A percentile compares a stretch with the other conserved stretches of the same genome.
Evolutionary conservation across 2,888 invertebrate genomes (phyloP).

Genomic region (Micoletzkya japonica): DNA sequence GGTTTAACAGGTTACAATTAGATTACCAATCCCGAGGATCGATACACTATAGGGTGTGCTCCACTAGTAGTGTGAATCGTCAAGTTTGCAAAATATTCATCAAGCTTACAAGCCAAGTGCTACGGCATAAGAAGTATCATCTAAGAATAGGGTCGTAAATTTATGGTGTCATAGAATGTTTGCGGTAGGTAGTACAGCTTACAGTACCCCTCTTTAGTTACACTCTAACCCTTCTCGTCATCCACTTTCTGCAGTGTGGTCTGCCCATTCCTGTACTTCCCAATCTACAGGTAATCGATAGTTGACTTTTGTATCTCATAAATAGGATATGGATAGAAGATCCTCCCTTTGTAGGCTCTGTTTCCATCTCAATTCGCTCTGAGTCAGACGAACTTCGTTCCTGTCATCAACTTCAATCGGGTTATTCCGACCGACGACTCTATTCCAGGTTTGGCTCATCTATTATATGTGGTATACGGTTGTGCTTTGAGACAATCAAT

Average conservation of each 20-base stretch:
- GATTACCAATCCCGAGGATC: not conserved
- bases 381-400: not conserved
- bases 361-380: not conserved
- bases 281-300: conserved; percentile 28
- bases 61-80: not conserved
- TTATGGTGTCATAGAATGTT: not conserved
- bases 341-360: not conserved
- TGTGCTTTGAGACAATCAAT: no score
- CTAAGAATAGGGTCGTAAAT: no score
- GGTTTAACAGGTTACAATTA: conserved; percentile 46
- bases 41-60: no score
- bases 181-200: not conserved
- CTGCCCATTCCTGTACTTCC: conserved; percentile 28
- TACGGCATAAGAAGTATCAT: no score
- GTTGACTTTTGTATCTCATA: not conserved
- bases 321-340: not conserved
- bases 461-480: no score
- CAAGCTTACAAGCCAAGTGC: no score
- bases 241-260: conserved; percentile 34
- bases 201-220: conserved; percentile 29
- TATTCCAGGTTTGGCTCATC: no score
- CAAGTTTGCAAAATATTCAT: no score
- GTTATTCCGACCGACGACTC: no score
- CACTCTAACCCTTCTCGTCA: conserved; percentile 32
- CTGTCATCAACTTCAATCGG: not conserved